Evolutionary conservation across 2,888 invertebrate species (phyloP), one percentile per base, ranked within the genome.

Genomic region (Brenthis daphne): DNA sequence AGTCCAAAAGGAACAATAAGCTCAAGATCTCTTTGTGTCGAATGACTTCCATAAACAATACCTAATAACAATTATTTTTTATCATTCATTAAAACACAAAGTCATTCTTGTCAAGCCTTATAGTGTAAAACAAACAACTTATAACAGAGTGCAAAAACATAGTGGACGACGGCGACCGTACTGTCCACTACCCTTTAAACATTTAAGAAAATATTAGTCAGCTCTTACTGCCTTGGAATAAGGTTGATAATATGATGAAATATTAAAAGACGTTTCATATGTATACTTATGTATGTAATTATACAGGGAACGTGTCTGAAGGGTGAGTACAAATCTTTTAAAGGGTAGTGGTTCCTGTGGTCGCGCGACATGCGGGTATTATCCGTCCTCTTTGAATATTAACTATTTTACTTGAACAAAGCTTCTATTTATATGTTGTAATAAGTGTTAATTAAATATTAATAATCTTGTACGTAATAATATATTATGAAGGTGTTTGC

Each of bases 331-430:
- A 80, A 81, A 81, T 81, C 79, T 80, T 79, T 76, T 78, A 80
- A 81, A 81, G 81, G 80, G 77, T 74, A 73, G 76, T 68, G 80
- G 80, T 77, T 72, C 37, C 64, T 79, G 77, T 73, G 79, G 74
- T 77, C 75, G 74, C 64, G 76, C 75, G 78, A 77, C 77, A 82
- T 82, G 79, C 82, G 81, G 81, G 82, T 60, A 60, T 76, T 77
- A 74, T 74, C 77, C 77, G 68, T 72, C 73, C 75, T 73, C 74
- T 76, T 77, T 77, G 76, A 79, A 75, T 72, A 75, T 71, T 70
- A 74, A 73, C 69, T 67, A 63, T 75, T 72, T 65, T 58, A 64
- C 57, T 57, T 37, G 54, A 67, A 56, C 48, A 53, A 65, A 50
- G 55, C 64, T 55, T 68, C 65, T 64, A 64, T 64, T 50, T 60